Evolutionary conservation across 2,888 invertebrate species (phyloP).

Genomic region (Lepidonotus clava): DNA sequence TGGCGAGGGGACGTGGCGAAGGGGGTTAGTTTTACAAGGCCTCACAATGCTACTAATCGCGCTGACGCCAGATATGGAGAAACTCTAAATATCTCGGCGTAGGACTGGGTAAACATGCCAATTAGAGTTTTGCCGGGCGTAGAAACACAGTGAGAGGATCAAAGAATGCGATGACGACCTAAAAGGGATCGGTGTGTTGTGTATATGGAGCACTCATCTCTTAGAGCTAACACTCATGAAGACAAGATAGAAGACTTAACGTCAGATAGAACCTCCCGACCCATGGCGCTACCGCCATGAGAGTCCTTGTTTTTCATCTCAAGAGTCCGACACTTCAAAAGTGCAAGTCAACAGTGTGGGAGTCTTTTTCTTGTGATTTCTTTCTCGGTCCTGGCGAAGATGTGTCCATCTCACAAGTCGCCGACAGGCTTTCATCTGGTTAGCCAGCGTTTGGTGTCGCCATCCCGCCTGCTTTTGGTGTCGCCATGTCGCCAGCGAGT

Average conservation of each 20-base stretch:
- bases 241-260: not conserved
- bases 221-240: not conserved
- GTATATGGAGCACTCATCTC: not conserved
- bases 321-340: not conserved
- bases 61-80: not conserved
- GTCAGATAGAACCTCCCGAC: not conserved
- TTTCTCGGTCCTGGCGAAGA: not conserved
- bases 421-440: constrained; percentile 10
- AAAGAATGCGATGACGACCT: too few species aligned
- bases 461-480: not conserved
- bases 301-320: not conserved
- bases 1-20: too few species aligned
- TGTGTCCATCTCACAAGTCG: not conserved
- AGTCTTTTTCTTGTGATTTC: not conserved
- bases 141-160: not conserved
- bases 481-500: not conserved
- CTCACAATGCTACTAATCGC: not conserved
- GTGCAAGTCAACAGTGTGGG: not conserved
- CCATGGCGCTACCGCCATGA: not conserved
- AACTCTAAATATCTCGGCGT: not conserved
- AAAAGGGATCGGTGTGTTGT: not conserved
- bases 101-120: not conserved
- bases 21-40: not conserved
- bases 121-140: not conserved
- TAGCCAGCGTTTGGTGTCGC: constrained; percentile 8